These are phyloP conservation scores for Scophthalmus maximus DNA, from an alignment of 2,113 vertebrate genomes.

Conservation along the genomic window DNA sequence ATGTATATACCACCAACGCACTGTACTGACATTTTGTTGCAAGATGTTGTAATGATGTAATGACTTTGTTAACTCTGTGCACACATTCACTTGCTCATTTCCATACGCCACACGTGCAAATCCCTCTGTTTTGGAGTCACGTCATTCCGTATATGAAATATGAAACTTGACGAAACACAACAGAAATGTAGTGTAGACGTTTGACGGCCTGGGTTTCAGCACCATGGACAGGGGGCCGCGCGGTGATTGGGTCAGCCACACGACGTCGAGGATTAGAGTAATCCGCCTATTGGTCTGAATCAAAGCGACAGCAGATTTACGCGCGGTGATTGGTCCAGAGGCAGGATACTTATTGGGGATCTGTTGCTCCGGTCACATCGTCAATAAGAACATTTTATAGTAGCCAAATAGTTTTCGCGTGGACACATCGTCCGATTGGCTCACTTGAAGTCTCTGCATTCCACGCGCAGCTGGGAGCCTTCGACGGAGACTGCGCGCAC, in stretches of 20 bases:
- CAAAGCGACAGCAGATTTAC: slow-evolving; percentile 39
- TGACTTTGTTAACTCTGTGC: too few relatives aligned
- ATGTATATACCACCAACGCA: too few relatives aligned
- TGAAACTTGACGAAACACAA: neutral
- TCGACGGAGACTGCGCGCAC: neutral
- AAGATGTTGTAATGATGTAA: too few relatives aligned
- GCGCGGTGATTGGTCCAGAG: slow-evolving; percentile 56
- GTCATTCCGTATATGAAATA: neutral
- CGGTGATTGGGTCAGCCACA: slow-evolving; percentile 68
- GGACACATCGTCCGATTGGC: neutral
- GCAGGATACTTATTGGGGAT: neutral
- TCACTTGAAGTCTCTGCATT: neutral
- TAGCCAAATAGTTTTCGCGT: neutral
- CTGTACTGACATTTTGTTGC: too few relatives aligned
- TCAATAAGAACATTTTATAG: slow-evolving; percentile 15
- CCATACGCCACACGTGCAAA: too few relatives aligned
- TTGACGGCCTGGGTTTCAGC: slow-evolving; percentile 65
- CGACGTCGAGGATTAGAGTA: slow-evolving; percentile 63
- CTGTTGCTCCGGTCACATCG: neutral
- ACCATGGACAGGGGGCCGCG: slow-evolving; percentile 77
- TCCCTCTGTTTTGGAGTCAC: too few relatives aligned
- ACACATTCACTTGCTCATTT: too few relatives aligned
- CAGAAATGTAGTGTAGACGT: neutral
- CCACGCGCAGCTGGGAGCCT: neutral
- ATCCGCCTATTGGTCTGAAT: slow-evolving; percentile 67